Conservation (phyloP, 2,888 invertebrate species). For the Synanthedon formicaeformis region DNA sequence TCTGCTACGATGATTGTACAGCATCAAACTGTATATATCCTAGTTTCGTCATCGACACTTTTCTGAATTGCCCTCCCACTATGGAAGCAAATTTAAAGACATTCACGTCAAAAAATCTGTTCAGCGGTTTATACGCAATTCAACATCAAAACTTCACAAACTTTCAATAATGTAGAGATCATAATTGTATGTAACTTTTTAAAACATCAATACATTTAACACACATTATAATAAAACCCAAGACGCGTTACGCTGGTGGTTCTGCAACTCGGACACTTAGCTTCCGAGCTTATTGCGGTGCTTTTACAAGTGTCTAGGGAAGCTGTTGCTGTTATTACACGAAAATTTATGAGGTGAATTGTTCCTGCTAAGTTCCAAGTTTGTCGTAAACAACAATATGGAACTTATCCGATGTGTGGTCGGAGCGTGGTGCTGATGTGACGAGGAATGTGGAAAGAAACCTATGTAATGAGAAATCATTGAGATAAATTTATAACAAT, state of each 20-base stretch:
- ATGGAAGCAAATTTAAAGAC: too few relatives aligned
- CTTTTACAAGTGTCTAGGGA: slow-evolving; percentile 63
- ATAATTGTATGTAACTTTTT: background rate
- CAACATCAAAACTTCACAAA: too few relatives aligned
- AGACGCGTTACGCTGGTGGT: background rate
- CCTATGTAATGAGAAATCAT: slow-evolving; percentile 17
- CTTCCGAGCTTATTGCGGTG: slow-evolving; percentile 45
- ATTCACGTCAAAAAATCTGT: too few relatives aligned
- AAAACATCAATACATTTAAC: background rate
- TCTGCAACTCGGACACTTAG: slow-evolving; percentile 1
- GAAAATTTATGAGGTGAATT: slow-evolving; percentile 63
- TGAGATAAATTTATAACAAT: slow-evolving; percentile 13
- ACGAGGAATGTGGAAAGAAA: slow-evolving; percentile 44
- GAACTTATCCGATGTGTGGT: slow-evolving; percentile 55
- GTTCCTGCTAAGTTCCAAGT: slow-evolving; percentile 54
- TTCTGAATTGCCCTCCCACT: too few relatives aligned
- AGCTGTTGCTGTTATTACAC: slow-evolving; percentile 65
- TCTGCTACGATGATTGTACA: too few relatives aligned
- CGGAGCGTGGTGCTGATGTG: slow-evolving; percentile 40
- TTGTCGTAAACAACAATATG: slow-evolving; percentile 64
- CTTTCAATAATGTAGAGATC: background rate
- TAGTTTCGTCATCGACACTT: too few relatives aligned
- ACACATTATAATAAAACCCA: background rate
- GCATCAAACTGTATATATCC: too few relatives aligned
- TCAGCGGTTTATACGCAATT: too few relatives aligned